Evolutionary conservation across 2,888 invertebrate genomes (phyloP).

Genomic region (Apodemia zela): DNA sequence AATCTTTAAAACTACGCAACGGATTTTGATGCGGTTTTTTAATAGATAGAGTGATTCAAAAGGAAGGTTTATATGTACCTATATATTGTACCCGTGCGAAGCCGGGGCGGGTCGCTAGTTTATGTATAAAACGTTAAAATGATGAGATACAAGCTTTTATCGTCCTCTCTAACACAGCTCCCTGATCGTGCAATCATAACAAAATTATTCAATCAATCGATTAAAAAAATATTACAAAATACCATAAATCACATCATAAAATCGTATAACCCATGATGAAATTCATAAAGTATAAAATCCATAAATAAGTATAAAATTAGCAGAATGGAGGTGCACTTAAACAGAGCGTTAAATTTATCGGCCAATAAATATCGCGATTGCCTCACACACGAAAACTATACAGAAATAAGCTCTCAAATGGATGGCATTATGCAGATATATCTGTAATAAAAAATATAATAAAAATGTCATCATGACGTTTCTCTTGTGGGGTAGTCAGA

Average conservation of each 20-base stretch:
- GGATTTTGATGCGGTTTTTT: no score
- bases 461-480: no score
- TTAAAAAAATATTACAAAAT: neutral
- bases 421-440: slow-evolving; percentile 25
- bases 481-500: no score
- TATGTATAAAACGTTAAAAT: no score
- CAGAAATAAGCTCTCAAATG: slow-evolving; percentile 33
- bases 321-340: slow-evolving; percentile 21
- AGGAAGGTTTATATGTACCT: no score
- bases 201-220: neutral
- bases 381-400: slow-evolving; percentile 33
- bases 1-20: no score
- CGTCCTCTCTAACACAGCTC: no score
- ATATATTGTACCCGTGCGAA: no score
- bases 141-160: no score
- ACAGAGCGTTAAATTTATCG: slow-evolving; percentile 31
- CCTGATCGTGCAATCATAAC: no score
- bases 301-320: slow-evolving; percentile 23
- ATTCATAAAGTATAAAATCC: neutral
- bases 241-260: neutral
- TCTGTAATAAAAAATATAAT: neutral
- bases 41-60: no score
- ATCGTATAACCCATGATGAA: neutral
- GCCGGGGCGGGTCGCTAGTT: no score
- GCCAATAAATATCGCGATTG: slow-evolving; percentile 34